Percentiles rank a stretch among this genome's conserved stretches.
phyloP scores from a whole-genome alignment of 2,113 vertebrate genomes.

The Triplophysa dalaica region DNA sequence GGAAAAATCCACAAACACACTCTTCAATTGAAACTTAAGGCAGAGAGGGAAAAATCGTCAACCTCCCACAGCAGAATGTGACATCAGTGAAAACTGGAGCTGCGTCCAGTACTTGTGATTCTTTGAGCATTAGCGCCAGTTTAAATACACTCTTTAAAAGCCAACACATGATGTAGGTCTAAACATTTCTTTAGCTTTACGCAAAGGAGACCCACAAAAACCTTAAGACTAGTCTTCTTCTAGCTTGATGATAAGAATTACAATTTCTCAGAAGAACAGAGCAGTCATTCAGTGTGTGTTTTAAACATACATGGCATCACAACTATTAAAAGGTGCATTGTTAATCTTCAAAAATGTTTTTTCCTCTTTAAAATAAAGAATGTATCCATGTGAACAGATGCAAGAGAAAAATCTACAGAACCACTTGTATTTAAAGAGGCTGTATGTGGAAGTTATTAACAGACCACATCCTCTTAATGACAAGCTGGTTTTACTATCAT shows the following conservation, averaged over 20 bases:
- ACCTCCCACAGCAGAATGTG: slow-evolving; percentile 53
- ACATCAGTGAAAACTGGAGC: slow-evolving; percentile 34
- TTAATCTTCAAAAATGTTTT: slow-evolving; percentile 24
- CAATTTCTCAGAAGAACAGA: slow-evolving; percentile 8
- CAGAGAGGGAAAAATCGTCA: slow-evolving; percentile 37
- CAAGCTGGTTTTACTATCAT: neutral
- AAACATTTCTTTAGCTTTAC: slow-evolving; percentile 32
- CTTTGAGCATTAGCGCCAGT: slow-evolving; percentile 12
- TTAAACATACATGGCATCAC: slow-evolving; percentile 27
- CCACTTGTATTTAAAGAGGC: neutral
- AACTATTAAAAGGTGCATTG: slow-evolving; percentile 32
- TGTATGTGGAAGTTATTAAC: neutral
- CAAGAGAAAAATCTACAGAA: neutral
- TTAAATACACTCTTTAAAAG: slow-evolving; percentile 40
- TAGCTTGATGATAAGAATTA: slow-evolving; percentile 14
- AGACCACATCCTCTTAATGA: neutral
- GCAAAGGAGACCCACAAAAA: slow-evolving; percentile 22
- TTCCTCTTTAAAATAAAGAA: slow-evolving; percentile 16
- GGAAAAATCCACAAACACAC: slow-evolving; percentile 42
- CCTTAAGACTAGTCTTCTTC: slow-evolving; percentile 23
- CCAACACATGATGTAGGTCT: neutral
- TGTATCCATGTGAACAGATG: neutral
- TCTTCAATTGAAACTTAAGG: slow-evolving; percentile 42
- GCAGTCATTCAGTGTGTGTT: slow-evolving; percentile 43
- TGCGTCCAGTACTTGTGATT: slow-evolving; percentile 14